A percentile compares a stretch with the other conserved stretches of the same genome.
Conservation (phyloP, 2,797 vertebrate species). For the Danio jaintianensis region DNA sequence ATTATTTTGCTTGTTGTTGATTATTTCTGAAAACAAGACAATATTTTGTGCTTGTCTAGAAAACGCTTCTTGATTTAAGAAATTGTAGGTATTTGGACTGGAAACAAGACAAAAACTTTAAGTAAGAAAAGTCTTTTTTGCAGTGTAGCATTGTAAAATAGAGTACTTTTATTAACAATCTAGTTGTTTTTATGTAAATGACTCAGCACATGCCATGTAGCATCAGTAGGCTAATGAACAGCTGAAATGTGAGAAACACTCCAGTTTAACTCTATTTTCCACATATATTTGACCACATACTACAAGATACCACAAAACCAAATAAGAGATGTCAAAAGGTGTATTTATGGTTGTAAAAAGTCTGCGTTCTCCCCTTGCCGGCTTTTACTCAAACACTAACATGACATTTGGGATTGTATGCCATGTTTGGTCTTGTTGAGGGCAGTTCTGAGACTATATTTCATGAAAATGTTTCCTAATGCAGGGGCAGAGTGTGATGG, state of each 20-base stretch:
- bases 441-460: conserved; percentile 17
- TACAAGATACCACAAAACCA: conserved; percentile 17
- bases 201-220: background rate
- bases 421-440: conserved; percentile 4
- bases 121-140: too few species aligned
- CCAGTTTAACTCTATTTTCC: background rate
- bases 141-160: too few species aligned
- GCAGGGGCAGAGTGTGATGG: background rate
- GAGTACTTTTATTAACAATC: too few species aligned
- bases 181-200: background rate
- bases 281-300: background rate
- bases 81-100: too few species aligned
- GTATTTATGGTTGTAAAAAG: conserved; percentile 10
- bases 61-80: too few species aligned
- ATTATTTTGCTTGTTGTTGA: too few species aligned
- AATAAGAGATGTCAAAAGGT: conserved; percentile 8
- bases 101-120: too few species aligned
- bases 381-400: conserved; percentile 23
- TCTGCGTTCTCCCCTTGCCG: conserved; percentile 3
- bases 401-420: conserved; percentile 14
- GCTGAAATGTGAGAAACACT: background rate
- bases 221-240: background rate
- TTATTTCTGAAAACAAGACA: too few species aligned
- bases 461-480: background rate
- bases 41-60: too few species aligned